These are phyloP conservation scores for Apodemia mormo DNA, from an alignment of 2,888 invertebrate genomes.

Conservation along the genomic window DNA sequence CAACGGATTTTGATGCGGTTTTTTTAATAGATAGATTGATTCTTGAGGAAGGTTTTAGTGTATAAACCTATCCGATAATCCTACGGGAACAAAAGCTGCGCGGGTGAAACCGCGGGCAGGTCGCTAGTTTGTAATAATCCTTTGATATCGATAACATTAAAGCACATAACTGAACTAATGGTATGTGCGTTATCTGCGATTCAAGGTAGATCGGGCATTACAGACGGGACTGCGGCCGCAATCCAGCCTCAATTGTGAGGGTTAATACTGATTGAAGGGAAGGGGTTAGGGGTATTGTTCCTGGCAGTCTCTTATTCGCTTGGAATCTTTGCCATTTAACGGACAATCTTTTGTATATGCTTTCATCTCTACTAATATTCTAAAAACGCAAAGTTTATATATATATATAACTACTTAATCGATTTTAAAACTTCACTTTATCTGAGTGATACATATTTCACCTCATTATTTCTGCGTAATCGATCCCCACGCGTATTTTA, in stretches of 20 bases:
- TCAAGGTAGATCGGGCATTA: constrained; percentile 41
- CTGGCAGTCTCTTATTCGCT: not conserved
- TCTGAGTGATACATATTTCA: too few species aligned
- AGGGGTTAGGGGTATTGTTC: constrained; percentile 1
- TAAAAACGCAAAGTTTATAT: too few species aligned
- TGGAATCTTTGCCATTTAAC: constrained; percentile 3
- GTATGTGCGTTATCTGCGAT: constrained; percentile 47
- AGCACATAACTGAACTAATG: constrained; percentile 33
- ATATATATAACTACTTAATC: too few species aligned
- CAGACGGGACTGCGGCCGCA: constrained; percentile 41
- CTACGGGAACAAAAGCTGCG: too few species aligned
- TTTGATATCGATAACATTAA: constrained; percentile 28
- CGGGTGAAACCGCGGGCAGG: too few species aligned
- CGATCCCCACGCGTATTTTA: too few species aligned
- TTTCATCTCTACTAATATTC: not conserved
- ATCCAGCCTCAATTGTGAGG: constrained; percentile 47
- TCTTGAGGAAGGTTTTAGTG: too few species aligned
- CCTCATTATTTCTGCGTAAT: too few species aligned
- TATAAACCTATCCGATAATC: too few species aligned
- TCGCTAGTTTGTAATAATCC: not conserved
- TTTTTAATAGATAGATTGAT: too few species aligned
- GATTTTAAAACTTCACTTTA: too few species aligned
- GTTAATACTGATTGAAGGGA: constrained; percentile 17
- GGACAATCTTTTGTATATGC: not conserved
- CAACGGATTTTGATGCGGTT: too few species aligned